Percentiles rank a stretch among this genome's conserved stretches.
Evolutionary conservation across 2,797 vertebrate genomes (phyloP).

Genomic region (Crocodylus rhombifer): DNA sequence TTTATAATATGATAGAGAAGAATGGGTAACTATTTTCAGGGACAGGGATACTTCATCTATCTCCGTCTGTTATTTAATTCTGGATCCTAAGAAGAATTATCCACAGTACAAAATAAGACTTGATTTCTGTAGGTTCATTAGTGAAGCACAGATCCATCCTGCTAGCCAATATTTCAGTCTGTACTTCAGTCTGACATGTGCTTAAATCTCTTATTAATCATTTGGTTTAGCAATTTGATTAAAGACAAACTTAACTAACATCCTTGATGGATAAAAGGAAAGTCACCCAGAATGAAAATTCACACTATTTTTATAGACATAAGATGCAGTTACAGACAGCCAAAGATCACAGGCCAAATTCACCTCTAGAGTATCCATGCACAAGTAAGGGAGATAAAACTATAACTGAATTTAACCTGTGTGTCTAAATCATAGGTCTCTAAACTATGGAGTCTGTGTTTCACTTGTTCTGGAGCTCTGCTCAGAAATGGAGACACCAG

Average conservation of each 20-base stretch:
- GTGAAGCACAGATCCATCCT: slow-evolving; percentile 14
- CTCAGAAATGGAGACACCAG: neutral
- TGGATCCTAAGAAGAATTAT: slow-evolving; percentile 46
- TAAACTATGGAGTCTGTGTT: neutral
- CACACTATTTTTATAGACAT: neutral
- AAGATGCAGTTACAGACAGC: neutral
- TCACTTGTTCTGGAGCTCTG: neutral
- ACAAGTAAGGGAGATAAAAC: neutral
- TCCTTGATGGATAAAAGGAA: neutral
- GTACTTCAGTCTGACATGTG: neutral
- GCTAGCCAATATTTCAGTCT: slow-evolving; percentile 17
- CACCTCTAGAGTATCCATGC: neutral
- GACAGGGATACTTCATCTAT: slow-evolving; percentile 48
- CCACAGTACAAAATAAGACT: neutral
- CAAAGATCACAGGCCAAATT: neutral
- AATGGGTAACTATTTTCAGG: slow-evolving; percentile 67
- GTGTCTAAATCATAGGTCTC: neutral
- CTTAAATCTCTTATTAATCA: slow-evolving; percentile 44
- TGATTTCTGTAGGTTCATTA: slow-evolving; percentile 50
- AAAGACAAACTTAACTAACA: slow-evolving; percentile 19
- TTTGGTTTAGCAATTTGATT: slow-evolving; percentile 23
- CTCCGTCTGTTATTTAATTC: slow-evolving; percentile 38
- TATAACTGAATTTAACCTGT: rapidly evolving
- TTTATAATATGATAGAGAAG: slow-evolving; percentile 59
- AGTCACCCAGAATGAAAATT: slow-evolving; percentile 32